These are phyloP conservation scores for Nematopogon swammerdamellus DNA, from an alignment of 2,888 invertebrate genomes.

Conservation along the genomic window DNA sequence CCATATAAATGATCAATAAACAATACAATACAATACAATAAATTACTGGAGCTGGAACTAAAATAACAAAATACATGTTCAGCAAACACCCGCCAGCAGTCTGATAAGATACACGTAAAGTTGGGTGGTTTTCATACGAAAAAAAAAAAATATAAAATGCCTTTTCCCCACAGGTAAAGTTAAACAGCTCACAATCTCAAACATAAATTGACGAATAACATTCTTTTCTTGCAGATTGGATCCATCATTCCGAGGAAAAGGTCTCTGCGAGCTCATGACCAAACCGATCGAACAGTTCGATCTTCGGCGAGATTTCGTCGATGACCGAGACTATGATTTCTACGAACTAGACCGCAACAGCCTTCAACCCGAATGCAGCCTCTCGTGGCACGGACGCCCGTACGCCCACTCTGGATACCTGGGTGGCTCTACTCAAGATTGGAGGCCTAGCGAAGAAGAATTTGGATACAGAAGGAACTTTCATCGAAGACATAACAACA, in stretches of 20 bases:
- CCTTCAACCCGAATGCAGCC: slow-evolving; percentile 56
- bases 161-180: too few species aligned
- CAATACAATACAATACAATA: too few species aligned
- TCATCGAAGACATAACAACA: slow-evolving; percentile 21
- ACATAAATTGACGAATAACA: too few species aligned
- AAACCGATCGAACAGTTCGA: slow-evolving; percentile 69
- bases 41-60: too few species aligned
- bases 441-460: slow-evolving; percentile 4
- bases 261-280: slow-evolving; percentile 74
- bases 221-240: slow-evolving; percentile 64
- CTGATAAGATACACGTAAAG: too few species aligned
- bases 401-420: slow-evolving; percentile 9
- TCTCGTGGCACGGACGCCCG: slow-evolving; percentile 20
- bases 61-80: too few species aligned
- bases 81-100: too few species aligned
- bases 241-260: slow-evolving; percentile 65
- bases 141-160: too few species aligned
- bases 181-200: too few species aligned
- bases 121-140: too few species aligned
- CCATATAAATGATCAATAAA: too few species aligned
- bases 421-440: slow-evolving; percentile 12
- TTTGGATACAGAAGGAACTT: slow-evolving; percentile 4
- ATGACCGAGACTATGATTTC: slow-evolving; percentile 73
- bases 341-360: slow-evolving; percentile 76
- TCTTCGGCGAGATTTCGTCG: slow-evolving; percentile 54